phyloP scores from a whole-genome alignment of 2,113 vertebrate species.

The Suncus etruscus region DNA sequence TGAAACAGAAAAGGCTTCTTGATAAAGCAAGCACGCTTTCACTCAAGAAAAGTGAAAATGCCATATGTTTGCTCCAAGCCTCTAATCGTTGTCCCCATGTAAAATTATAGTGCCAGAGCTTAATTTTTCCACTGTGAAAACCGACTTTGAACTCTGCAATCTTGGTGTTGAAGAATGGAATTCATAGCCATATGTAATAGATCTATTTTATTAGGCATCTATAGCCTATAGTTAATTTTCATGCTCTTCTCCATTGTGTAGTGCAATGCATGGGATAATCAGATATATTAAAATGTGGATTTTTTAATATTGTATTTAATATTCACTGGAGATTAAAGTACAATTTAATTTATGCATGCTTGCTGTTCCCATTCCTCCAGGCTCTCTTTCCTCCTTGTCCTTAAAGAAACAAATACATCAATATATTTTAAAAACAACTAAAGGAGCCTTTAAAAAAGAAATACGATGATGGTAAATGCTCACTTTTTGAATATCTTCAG shows the following conservation, averaged over 20 bases:
- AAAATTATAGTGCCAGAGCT: background rate
- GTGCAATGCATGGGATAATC: slow-evolving; percentile 42
- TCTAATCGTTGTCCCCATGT: background rate
- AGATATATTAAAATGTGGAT: slow-evolving; percentile 62
- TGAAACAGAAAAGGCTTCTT: slow-evolving; percentile 37
- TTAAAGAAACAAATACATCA: slow-evolving; percentile 63
- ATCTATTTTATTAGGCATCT: background rate
- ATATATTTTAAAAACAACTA: slow-evolving; percentile 38
- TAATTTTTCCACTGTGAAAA: background rate
- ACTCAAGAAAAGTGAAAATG: slow-evolving; percentile 46
- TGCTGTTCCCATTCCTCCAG: slow-evolving; percentile 32
- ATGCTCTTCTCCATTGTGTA: background rate
- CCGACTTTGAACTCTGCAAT: background rate
- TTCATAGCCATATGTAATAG: background rate
- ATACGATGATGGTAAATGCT: slow-evolving; percentile 39
- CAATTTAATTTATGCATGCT: slow-evolving; percentile 59
- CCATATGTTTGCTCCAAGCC: background rate
- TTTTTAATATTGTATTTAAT: slow-evolving; percentile 55
- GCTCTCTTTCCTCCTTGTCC: slow-evolving; percentile 50
- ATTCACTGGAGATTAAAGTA: slow-evolving; percentile 62
- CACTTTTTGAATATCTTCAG: slow-evolving; percentile 67
- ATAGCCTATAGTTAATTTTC: background rate
- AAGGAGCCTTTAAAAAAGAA: slow-evolving; percentile 56
- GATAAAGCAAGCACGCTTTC: slow-evolving; percentile 10
- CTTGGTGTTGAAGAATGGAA: background rate